These are phyloP conservation scores for Pelvicachromis taeniatus DNA, from an alignment of 2,113 vertebrate species.

Conservation along the genomic window DNA sequence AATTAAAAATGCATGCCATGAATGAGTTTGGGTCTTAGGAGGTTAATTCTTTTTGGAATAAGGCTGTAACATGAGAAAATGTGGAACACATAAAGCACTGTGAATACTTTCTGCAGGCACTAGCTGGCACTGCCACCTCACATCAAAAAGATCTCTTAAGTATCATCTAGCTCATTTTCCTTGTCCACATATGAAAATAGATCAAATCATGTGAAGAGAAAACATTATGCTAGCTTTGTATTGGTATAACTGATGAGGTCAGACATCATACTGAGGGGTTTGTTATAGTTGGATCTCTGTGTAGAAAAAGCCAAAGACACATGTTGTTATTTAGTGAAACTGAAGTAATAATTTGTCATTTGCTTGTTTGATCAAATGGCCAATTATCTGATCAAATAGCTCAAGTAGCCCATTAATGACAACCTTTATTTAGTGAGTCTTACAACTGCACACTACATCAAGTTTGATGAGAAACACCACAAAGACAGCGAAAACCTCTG, in stretches of 20 bases:
- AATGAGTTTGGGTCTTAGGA: no score
- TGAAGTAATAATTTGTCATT: no score
- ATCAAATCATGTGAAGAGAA: not conserved
- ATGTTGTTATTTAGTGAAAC: no score
- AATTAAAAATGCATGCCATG: no score
- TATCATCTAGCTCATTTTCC: not conserved
- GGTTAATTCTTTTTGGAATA: not conserved
- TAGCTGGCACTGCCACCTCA: not conserved
- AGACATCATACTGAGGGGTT: not conserved
- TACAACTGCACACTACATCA: no score
- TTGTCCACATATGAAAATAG: not conserved
- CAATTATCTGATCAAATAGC: no score
- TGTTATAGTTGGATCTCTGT: not conserved
- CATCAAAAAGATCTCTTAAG: not conserved
- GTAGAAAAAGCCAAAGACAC: not conserved
- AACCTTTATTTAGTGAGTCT: no score
- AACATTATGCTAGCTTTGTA: not conserved
- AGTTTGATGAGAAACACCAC: no score
- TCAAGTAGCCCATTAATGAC: no score
- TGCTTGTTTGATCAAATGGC: no score
- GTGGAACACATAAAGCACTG: not conserved
- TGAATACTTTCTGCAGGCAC: not conserved
- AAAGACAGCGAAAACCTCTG: not conserved
- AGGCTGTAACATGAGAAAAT: not conserved
- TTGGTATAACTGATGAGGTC: fast-evolving